These are phyloP conservation scores for Leptinotarsa texana DNA, from an alignment of 1,140 invertebrate species.

Conservation along the genomic window DNA sequence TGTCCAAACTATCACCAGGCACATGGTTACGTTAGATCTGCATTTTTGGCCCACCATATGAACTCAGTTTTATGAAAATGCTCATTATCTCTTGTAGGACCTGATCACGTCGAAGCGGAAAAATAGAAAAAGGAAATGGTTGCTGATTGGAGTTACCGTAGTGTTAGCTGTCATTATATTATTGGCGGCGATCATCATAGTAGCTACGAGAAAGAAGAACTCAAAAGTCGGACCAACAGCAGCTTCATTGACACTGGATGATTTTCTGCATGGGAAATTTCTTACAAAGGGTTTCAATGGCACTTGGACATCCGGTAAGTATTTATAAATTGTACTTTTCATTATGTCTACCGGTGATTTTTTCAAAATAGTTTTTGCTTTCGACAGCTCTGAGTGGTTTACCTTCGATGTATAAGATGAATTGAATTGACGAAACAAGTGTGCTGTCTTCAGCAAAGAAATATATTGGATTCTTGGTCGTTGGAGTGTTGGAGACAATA, in stretches of 20 bases:
- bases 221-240: conserved; percentile 22
- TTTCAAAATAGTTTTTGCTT: background rate
- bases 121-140: conserved; percentile 50
- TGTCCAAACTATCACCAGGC: no score
- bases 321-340: background rate
- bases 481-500: no score
- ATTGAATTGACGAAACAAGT: no score
- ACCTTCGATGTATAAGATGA: background rate
- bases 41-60: no score
- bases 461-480: no score
- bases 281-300: conserved; percentile 59
- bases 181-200: conserved; percentile 46
- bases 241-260: conserved; percentile 54
- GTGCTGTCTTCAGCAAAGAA: no score
- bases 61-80: no score
- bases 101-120: conserved; percentile 53
- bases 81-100: conserved; percentile 48
- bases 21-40: no score
- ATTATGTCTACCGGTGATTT: background rate
- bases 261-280: conserved; percentile 57
- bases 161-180: conserved; percentile 46
- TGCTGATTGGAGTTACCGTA: conserved; percentile 46
- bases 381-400: background rate
- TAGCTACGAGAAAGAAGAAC: conserved; percentile 35
- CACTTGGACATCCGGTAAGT: conserved; percentile 59